Evolutionary conservation across 2,797 vertebrate species (phyloP).

Genomic region (Falco biarmicus): DNA sequence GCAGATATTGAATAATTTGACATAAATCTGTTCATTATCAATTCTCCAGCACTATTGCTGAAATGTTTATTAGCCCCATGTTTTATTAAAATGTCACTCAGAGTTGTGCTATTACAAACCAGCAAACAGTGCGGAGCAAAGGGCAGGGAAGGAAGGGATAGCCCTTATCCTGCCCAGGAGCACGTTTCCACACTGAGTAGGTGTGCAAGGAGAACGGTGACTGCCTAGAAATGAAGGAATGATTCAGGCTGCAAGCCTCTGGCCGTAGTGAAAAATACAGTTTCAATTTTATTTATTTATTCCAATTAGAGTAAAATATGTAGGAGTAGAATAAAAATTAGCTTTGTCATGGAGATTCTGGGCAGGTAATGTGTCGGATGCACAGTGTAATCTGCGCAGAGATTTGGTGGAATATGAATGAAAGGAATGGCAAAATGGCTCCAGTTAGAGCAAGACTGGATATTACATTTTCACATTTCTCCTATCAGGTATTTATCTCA

Average conservation of each 20-base stretch:
- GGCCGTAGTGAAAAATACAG: neutral
- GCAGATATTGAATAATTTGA: slow-evolving; percentile 72
- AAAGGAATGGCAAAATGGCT: neutral
- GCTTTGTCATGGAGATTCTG: no score
- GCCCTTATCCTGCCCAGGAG: neutral
- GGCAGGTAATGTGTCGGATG: neutral
- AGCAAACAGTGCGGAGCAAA: neutral
- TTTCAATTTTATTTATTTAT: neutral
- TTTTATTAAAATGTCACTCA: slow-evolving; percentile 70
- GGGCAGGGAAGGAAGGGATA: neutral
- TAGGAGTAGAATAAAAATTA: neutral
- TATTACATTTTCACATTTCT: neutral
- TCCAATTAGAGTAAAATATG: neutral
- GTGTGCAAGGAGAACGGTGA: neutral
- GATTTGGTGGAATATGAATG: rapidly evolving
- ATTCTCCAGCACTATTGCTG: slow-evolving; percentile 54
- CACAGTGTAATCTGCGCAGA: rapidly evolving
- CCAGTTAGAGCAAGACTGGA: neutral
- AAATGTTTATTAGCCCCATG: slow-evolving; percentile 71
- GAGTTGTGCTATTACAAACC: neutral
- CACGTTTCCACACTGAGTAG: rapidly evolving
- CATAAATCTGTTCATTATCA: slow-evolving; percentile 79
- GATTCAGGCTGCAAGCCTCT: rapidly evolving
- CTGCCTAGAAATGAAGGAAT: rapidly evolving
- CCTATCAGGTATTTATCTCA: neutral